Conservation (phyloP, 2,797 vertebrate genomes). For the Anabacerthia variegaticeps region DNA sequence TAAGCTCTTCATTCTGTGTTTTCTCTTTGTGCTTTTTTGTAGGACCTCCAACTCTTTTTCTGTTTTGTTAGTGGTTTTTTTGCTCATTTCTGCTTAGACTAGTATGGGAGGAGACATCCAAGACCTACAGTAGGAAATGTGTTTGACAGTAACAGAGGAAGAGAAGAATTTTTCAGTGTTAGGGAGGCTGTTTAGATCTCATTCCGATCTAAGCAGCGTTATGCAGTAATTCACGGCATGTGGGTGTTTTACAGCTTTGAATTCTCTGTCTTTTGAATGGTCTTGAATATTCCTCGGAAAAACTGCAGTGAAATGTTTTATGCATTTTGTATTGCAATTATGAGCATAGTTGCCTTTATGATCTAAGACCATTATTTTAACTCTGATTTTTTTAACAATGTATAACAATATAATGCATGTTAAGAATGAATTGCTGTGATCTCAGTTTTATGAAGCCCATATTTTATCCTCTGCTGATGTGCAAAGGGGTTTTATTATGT, state of each 20-base stretch:
- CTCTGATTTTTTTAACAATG: not conserved
- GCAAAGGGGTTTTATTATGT: not conserved
- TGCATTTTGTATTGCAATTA: constrained; percentile 4
- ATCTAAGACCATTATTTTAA: not conserved
- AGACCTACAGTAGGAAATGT: constrained; percentile 10
- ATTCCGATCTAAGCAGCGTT: not conserved
- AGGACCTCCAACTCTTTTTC: constrained; percentile 7
- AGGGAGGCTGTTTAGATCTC: not conserved
- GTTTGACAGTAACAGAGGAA: constrained; percentile 18
- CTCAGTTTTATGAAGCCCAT: not conserved
- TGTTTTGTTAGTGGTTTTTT: constrained; percentile 22
- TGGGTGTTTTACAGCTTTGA: not conserved
- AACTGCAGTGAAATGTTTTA: constrained; percentile 9
- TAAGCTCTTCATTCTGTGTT: constrained; percentile 42
- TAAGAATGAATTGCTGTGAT: not conserved
- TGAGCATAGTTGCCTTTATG: not conserved
- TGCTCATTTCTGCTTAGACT: not conserved
- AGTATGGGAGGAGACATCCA: not conserved
- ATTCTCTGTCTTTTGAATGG: constrained; percentile 11
- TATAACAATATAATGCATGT: not conserved
- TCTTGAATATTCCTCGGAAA: not conserved
- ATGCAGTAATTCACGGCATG: not conserved
- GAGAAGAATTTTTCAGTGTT: not conserved
- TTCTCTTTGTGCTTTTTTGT: constrained; percentile 11
- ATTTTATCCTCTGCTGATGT: not conserved